These are phyloP conservation scores for Orestias chungarensis DNA, from an alignment of 2,797 vertebrate genomes.

Conservation along the genomic window DNA sequence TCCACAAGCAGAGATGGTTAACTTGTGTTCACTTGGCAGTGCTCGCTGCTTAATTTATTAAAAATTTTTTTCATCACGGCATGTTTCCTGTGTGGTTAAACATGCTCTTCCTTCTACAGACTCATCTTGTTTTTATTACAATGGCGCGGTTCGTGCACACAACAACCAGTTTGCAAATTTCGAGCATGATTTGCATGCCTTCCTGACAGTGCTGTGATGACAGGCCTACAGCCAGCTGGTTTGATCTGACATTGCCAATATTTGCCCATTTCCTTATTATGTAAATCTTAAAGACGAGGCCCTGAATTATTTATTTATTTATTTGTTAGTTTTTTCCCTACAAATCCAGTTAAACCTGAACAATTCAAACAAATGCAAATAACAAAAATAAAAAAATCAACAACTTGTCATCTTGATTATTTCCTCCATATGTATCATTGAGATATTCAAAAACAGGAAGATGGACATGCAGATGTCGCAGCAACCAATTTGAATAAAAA, in stretches of 20 bases:
- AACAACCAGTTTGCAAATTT: conserved; percentile 72
- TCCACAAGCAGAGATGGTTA: neutral
- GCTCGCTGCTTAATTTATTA: conserved; percentile 19
- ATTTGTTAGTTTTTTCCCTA: neutral
- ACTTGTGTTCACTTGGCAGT: neutral
- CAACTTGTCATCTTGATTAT: neutral
- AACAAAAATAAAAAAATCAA: too few species aligned
- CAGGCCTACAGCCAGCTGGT: conserved; percentile 29
- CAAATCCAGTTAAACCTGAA: neutral
- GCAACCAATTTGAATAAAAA: neutral
- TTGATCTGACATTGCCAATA: conserved; percentile 21
- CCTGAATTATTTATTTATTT: neutral
- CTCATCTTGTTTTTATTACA: conserved; percentile 17
- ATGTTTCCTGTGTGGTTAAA: conserved; percentile 70
- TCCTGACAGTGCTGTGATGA: conserved; percentile 42
- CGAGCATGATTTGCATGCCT: conserved; percentile 72
- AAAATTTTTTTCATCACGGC: conserved; percentile 5
- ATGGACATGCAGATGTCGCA: neutral
- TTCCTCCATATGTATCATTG: neutral
- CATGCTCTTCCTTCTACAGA: conserved; percentile 29
- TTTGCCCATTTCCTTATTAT: conserved; percentile 36
- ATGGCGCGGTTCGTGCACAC: conserved; percentile 53
- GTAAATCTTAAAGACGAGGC: conserved; percentile 9
- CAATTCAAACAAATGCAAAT: neutral
- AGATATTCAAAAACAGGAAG: neutral